Evolutionary conservation across 2,888 invertebrate species (phyloP).

Genomic region (Rhamnusium bicolor): DNA sequence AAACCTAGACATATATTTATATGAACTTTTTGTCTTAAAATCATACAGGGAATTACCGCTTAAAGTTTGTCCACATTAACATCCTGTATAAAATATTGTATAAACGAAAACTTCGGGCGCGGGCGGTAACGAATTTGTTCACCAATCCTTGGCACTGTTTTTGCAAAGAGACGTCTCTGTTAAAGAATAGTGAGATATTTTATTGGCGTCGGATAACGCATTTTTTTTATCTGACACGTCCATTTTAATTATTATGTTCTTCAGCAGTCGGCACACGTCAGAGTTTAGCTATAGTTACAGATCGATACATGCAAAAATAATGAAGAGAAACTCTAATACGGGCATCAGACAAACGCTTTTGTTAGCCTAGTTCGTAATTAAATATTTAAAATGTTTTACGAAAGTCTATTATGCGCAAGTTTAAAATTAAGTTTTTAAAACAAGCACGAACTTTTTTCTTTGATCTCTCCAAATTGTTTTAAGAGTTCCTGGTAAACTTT

Average conservation of each 20-base stretch:
- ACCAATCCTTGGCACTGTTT: not conserved
- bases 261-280: not conserved
- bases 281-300: not conserved
- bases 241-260: not conserved
- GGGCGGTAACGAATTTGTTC: too few relatives aligned
- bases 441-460: slow-evolving; percentile 37
- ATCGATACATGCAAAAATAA: slow-evolving; percentile 3
- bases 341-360: slow-evolving; percentile 16
- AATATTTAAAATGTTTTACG: slow-evolving; percentile 40
- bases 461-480: slow-evolving; percentile 35
- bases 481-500: slow-evolving; percentile 30
- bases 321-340: not conserved
- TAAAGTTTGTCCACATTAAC: too few relatives aligned
- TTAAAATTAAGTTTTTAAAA: slow-evolving; percentile 37
- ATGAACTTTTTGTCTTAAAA: too few relatives aligned
- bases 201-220: not conserved
- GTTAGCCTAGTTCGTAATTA: slow-evolving; percentile 32
- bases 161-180: not conserved
- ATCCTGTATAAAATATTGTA: too few relatives aligned
- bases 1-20: too few relatives aligned
- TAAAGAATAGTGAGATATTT: not conserved
- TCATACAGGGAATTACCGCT: too few relatives aligned
- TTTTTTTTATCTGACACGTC: not conserved
- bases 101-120: too few relatives aligned
- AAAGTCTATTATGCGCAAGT: slow-evolving; percentile 37